Base-by-base conservation (phyloP, 2,113 vertebrate species). In the Eptesicus fuscus region DNA sequence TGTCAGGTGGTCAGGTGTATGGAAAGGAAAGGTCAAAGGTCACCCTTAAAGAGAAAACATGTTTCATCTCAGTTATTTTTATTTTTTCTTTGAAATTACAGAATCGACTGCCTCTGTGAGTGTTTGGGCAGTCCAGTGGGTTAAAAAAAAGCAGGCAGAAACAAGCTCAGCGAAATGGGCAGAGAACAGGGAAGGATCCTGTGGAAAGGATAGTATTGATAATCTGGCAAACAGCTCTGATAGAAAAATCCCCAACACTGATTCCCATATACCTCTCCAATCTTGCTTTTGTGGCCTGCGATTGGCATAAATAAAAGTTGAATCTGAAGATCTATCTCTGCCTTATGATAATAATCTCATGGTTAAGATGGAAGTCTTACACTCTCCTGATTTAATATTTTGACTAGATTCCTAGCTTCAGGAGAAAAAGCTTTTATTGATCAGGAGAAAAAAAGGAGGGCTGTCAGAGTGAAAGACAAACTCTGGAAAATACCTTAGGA, bases 1-100 rank as follows among this genome's bases (percentile, higher is more conserved):
- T 90, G 84, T 95, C 96, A 95, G 95, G 92, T 96, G 94, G 84
- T 94, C 96, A 95, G 96, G 92, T 97, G 95, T 70, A 53, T 9
- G 95, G 89, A 79, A 97, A 98, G 96, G 96, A 96, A 95, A 96
- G 89, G 96, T 83, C 95, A 92, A 80, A 71, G 94, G 96, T 92
- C 93, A 90, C 61, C 73, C 82, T 80, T n/a, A 88, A 87, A 83
- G 67, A 89, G 82, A 96, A 94, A 95, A 91, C 79, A 73, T 51
- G 91, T 90, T 90, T 87, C 92, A 83, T 95, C 56, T 93, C 63
- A 32, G 67, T 79, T 91, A 65, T 67, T 53, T 18, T 95, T 96
- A n/a, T 69, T 47, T 95, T n/a, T 67, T 40, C 74, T 47, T 88
- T 84, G 71, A 76, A 84, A 83, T 63, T 37, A 70, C 32, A 59